Evolutionary conservation across 2,888 invertebrate genomes (phyloP).

Genomic region (Drosophila barbarae): DNA sequence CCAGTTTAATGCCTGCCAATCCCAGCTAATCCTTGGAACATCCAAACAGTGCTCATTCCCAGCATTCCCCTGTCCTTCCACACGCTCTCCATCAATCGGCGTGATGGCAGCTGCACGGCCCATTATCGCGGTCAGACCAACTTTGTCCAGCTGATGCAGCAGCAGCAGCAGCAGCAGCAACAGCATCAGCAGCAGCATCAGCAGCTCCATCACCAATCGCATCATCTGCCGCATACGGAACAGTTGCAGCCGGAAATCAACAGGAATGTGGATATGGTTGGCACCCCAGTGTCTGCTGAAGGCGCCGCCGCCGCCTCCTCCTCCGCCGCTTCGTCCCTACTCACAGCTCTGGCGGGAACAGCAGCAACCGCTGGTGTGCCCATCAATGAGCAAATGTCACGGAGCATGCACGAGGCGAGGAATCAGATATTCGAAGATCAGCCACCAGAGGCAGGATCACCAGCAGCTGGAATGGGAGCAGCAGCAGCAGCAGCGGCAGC

Average conservation of each 20-base stretch:
- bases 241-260: conserved; percentile 80
- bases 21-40: not conserved
- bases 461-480: conserved; percentile 1
- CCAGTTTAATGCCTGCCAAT: no score
- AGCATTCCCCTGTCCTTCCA: conserved; percentile 90
- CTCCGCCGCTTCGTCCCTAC: conserved; percentile 21
- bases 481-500: conserved; percentile 32
- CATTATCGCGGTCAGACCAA: conserved; percentile 92
- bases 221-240: conserved; percentile 82
- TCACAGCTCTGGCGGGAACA: conserved; percentile 32
- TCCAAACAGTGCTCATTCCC: conserved; percentile 87
- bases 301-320: conserved; percentile 3
- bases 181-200: conserved; percentile 81
- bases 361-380: conserved; percentile 63
- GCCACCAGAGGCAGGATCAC: conserved; percentile 20
- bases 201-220: conserved; percentile 81
- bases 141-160: conserved; percentile 85
- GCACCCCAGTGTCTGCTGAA: conserved; percentile 36
- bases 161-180: conserved; percentile 83
- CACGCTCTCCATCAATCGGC: conserved; percentile 92
- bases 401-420: conserved; percentile 79
- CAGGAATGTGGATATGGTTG: conserved; percentile 75
- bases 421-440: conserved; percentile 78
- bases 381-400: conserved; percentile 79
- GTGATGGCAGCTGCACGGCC: conserved; percentile 92